Base-by-base conservation (phyloP, 2,113 vertebrate species). In the Saguinus midas region DNA sequence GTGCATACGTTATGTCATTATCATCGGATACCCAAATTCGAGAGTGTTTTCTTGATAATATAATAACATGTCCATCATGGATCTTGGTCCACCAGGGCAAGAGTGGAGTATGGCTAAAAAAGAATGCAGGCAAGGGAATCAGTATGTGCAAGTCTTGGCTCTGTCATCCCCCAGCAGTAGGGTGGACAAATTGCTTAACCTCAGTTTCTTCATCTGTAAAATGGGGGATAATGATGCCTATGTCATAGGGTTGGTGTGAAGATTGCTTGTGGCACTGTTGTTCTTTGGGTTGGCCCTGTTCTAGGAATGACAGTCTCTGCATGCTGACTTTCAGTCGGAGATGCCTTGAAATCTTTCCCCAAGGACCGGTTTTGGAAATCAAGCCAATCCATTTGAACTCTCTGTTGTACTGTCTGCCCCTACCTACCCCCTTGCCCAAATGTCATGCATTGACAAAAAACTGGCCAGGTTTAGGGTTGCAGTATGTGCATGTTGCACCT, bases 41-140 rank as follows among this genome's bases (percentile, higher is more conserved):
- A 94, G 85, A 94, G 91, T 85, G 18, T 80, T 93, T 81, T 82
- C 89, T 32, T 52, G 79, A 95, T 97, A 94, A 95, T 93, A 48
- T 86, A 29, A 6, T 94, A 96, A 94, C 68, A 48, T 57, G 10
- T 61, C 43, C 76, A 61, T 94, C 64, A 16, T 37, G 92, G 58
- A 43, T 85, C 58, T 72, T 58, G 40, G 37, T 32, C 48, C 37
- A 45, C 58, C 68, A 72, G 73, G 21, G 37, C 45, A 78, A 82
- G 73, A 95, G 48, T 13, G 20, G 83, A 93, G 20, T 70, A 75
- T 68, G 89, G 50, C 78, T 91, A 37, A 75, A 94, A 94, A 91
- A 91, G 50, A 87, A 58, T 0, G 3, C 52, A 48, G 6, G 81
- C 48, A 37, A 27, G 45, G 61, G 58, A 75, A 37, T 61, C 58